A percentile compares a stretch with the other conserved stretches of the same genome.
Conservation (phyloP, 2,797 vertebrate species). For the Nasua narica region DNA sequence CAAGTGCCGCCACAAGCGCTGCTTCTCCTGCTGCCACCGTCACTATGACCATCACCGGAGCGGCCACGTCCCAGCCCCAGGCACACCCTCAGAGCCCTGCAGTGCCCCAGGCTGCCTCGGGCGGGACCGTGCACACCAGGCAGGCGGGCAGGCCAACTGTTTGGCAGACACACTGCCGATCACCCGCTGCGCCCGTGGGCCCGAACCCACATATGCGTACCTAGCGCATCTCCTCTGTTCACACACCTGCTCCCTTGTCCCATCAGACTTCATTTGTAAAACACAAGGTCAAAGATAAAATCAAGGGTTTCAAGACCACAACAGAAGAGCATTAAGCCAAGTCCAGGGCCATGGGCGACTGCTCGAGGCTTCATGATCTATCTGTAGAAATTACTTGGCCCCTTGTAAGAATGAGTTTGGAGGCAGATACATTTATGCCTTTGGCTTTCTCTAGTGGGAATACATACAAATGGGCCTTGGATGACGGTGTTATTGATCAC, state of each 20-base stretch:
- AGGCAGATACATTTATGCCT: not conserved
- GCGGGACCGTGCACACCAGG: not conserved
- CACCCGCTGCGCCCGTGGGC: not conserved
- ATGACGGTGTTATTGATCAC: not conserved
- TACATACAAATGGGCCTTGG: not conserved
- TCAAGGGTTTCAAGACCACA: not conserved
- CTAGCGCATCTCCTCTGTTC: not conserved
- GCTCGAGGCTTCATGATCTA: not conserved
- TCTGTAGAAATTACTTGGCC: not conserved
- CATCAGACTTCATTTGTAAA: not conserved
- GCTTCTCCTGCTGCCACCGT: not conserved
- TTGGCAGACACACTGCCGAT: not conserved
- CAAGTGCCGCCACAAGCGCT: not conserved
- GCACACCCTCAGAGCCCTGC: not conserved
- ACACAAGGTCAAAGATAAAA: not conserved
- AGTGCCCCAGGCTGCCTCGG: not conserved
- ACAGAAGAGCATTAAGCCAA: not conserved
- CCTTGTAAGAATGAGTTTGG: not conserved
- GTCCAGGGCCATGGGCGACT: not conserved
- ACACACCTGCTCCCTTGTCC: not conserved
- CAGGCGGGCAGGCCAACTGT: not conserved
- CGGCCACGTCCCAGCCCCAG: not conserved
- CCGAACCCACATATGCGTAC: not conserved
- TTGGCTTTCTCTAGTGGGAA: not conserved
- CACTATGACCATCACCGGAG: not conserved